Evolutionary conservation across 2,113 vertebrate species (phyloP).

Genomic region (Chionomys nivalis): DNA sequence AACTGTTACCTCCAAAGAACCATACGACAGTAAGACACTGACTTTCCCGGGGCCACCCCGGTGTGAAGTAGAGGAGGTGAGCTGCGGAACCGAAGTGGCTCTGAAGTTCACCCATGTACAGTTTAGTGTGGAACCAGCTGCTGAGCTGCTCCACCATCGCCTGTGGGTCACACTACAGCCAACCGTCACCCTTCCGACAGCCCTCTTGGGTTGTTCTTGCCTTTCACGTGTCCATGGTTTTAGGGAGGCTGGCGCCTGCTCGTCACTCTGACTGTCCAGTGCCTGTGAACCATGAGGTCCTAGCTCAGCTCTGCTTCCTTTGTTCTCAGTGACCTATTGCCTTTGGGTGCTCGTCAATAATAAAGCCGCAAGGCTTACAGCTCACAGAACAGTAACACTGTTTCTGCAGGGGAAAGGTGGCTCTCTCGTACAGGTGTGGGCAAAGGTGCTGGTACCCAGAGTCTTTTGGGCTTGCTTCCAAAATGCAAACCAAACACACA

Average conservation of each 20-base stretch:
- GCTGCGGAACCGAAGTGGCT: background rate
- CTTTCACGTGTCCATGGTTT: background rate
- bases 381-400: background rate
- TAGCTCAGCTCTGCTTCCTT: background rate
- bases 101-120: background rate
- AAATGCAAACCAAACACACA: constrained; percentile 40
- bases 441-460: constrained; percentile 40
- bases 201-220: background rate
- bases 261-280: rapidly evolving
- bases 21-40: background rate
- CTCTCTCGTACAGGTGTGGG: background rate
- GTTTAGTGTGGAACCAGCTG: too few species aligned
- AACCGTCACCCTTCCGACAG: background rate
- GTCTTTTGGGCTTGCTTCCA: constrained; percentile 58
- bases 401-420: background rate
- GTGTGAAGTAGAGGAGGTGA: background rate
- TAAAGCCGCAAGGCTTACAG: background rate
- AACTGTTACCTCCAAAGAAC: background rate
- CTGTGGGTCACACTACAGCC: background rate
- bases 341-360: background rate
- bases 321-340: background rate
- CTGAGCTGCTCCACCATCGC: background rate
- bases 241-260: background rate
- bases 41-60: background rate
- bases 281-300: background rate